These are phyloP conservation scores for Trogon surrucura DNA, from an alignment of 2,113 vertebrate species.

Conservation along the genomic window DNA sequence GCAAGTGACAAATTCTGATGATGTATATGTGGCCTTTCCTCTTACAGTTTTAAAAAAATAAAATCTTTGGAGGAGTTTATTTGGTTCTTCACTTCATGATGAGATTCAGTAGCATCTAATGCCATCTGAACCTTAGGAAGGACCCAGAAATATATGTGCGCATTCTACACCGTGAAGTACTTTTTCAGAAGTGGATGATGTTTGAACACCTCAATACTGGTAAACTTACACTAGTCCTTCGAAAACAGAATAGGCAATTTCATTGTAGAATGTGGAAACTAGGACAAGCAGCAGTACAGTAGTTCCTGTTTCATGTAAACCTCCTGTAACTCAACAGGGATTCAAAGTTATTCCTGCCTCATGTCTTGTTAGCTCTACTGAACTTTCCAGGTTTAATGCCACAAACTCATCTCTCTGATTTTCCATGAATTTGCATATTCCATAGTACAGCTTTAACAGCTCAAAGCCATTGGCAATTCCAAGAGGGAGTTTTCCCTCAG, in stretches of 20 bases:
- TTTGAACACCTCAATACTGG: not conserved
- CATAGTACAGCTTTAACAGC: not conserved
- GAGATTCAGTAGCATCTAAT: not conserved
- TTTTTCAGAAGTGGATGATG: not conserved
- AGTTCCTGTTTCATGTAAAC: not conserved
- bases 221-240: not conserved
- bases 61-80: fast-evolving
- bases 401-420: not conserved
- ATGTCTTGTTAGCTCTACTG: not conserved
- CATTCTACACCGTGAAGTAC: not conserved
- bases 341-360: not conserved
- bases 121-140: not conserved
- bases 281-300: not conserved
- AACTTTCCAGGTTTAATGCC: not conserved
- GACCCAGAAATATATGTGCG: not conserved
- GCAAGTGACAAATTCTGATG: not conserved
- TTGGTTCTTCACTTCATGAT: not conserved
- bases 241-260: not conserved
- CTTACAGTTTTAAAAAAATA: not conserved
- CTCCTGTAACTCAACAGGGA: not conserved
- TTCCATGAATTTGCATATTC: not conserved
- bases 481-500: not conserved
- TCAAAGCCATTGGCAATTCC: not conserved
- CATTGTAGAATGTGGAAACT: not conserved
- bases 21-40: not conserved